Conservation (phyloP, 2,888 invertebrate species). For the Polymixis flavicincta region DNA sequence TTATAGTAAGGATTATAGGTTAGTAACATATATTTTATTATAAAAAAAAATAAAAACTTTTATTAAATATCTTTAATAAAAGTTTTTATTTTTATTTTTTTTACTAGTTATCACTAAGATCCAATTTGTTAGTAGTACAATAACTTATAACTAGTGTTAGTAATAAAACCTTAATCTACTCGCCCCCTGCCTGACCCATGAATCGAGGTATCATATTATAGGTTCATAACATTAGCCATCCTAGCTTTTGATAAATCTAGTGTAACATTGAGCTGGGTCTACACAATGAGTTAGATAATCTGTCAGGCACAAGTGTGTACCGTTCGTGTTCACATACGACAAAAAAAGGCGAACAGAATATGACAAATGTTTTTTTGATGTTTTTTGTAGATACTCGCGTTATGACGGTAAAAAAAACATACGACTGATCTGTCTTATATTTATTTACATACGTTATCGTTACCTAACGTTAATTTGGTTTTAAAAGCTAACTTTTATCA, state of each 20-base stretch:
- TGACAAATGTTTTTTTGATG: slow-evolving; percentile 23
- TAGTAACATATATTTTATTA: no score
- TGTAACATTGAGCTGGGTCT: neutral
- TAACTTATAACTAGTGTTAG: no score
- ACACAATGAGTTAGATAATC: slow-evolving; percentile 25
- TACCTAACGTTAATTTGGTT: neutral
- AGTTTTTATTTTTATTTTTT: no score
- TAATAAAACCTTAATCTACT: no score
- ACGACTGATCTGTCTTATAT: neutral
- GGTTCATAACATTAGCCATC: neutral
- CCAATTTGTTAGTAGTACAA: no score
- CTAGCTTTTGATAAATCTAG: neutral
- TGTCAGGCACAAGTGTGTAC: slow-evolving; percentile 25
- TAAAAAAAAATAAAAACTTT: no score
- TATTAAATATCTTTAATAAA: no score
- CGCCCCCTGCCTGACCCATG: no score
- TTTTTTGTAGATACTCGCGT: slow-evolving; percentile 10
- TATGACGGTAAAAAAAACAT: no score
- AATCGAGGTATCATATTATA: no score
- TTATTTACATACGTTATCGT: neutral
- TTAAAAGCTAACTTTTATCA: neutral
- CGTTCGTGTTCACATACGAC: neutral
- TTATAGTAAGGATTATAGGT: no score
- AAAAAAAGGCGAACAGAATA: slow-evolving; percentile 11
- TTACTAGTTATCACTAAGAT: no score